Evolutionary conservation across 2,797 vertebrate species (phyloP), one percentile per base, ranked within the genome.

Genomic region (Catharus ustulatus): DNA sequence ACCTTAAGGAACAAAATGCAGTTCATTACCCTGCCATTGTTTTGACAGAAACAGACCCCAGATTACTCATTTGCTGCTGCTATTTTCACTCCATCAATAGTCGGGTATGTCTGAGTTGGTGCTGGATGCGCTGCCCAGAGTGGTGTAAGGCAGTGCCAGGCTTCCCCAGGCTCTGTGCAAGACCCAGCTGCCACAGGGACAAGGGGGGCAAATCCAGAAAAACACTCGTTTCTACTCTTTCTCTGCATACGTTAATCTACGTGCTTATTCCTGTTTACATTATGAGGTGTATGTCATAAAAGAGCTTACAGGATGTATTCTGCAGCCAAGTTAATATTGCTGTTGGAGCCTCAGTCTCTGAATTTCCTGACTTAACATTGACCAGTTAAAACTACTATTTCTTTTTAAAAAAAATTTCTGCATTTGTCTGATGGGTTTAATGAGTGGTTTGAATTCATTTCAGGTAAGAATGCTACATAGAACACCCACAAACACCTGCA

Each of bases 261-360:
- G 2, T 72, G 58, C 75, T 92, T 92, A 94, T 89, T 94, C 94
- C 93, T 94, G 94, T 94, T 94, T 94, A 94, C 62, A 71, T 80
- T 87, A 80, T 54, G 54, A 87, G 79, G 82, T 64, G 57, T 45
- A 91, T 83, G 93, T 75, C 75, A 43, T 84, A 72, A 92, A 91
- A 91, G 72, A 87, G 54, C 69, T 93, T 63, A 75, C 94, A 95
- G 95, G 95, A 96, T 96, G 76, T 78, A 58, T 61, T 66, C 6
- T 71, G 84, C 68, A 95, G 94, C 93, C 95, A 95, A 96, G 91
- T 87, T 93, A 92, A 90, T 94, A 91, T 74, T 96, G 90, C 86
- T 96, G 59, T 87, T 95, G 94, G 94, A 96, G 62, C 58, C 68
- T 87, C 93, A 85, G 75, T 46, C 61, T 49, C 91, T 91, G 54